Percentiles rank a stretch among this genome's conserved stretches.
Evolutionary conservation across 1,140 invertebrate genomes (phyloP).

Genomic region (Orius laevigatus): DNA sequence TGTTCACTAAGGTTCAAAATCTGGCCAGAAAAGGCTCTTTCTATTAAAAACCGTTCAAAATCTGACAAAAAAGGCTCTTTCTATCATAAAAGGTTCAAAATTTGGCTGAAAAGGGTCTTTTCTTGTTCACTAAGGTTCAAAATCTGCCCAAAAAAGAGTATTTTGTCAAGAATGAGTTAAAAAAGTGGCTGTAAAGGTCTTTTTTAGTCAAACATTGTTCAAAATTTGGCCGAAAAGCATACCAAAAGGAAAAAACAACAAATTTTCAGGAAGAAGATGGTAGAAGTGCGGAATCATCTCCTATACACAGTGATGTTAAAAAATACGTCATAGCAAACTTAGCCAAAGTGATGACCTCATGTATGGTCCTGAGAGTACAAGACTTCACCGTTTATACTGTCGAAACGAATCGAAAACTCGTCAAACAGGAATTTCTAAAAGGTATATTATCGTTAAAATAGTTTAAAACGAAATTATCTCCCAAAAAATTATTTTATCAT

Average conservation of each 20-base stretch:
- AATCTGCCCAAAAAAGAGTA: no score
- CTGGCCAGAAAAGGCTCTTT: no score
- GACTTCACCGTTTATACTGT: constrained; percentile 77
- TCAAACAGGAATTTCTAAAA: constrained; percentile 61
- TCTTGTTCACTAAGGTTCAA: no score
- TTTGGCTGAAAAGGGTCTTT: no score
- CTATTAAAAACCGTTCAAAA: no score
- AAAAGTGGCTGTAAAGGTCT: not conserved
- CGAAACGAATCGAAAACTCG: constrained; percentile 52
- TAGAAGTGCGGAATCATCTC: constrained; percentile 3
- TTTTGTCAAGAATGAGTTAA: no score
- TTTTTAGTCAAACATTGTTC: not conserved
- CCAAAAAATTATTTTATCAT: not conserved
- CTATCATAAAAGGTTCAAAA: no score
- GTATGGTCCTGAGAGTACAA: constrained; percentile 72
- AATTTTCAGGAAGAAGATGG: constrained; percentile 8
- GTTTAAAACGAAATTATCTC: not conserved
- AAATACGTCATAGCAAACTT: constrained; percentile 53
- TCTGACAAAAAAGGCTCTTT: no score
- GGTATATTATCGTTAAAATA: constrained; percentile 33
- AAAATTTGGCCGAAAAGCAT: no score
- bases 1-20: no score
- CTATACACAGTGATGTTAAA: constrained; percentile 37
- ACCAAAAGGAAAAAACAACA: no score
- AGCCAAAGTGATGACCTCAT: constrained; percentile 80